A percentile compares a stretch with the other conserved stretches of the same genome.
These are phyloP conservation scores for Dendrolimus houi DNA, from an alignment of 2,888 invertebrate species.

Conservation along the genomic window DNA sequence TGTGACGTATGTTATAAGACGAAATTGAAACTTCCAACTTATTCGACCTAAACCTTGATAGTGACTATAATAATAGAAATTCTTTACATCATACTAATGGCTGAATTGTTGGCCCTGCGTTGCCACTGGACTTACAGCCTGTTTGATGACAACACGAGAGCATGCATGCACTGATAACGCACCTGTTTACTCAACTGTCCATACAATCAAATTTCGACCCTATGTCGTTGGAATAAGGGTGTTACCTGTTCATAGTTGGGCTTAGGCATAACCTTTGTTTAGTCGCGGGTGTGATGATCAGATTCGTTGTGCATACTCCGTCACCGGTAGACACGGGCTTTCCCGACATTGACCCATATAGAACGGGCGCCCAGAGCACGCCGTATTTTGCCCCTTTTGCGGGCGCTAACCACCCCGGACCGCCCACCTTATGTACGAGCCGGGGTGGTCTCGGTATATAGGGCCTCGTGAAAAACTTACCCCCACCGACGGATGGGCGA, in stretches of 20 bases:
- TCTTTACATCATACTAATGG: too few relatives aligned
- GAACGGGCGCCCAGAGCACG: constrained; percentile 75
- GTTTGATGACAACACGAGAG: not conserved
- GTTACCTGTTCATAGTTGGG: constrained; percentile 24
- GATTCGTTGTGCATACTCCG: constrained; percentile 76
- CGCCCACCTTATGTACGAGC: constrained; percentile 74
- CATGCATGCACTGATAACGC: not conserved
- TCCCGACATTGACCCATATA: constrained; percentile 78
- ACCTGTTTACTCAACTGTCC: not conserved
- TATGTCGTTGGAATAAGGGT: constrained; percentile 34
- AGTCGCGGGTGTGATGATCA: constrained; percentile 70
- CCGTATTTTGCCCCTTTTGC: constrained; percentile 77
- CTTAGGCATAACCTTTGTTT: constrained; percentile 55
- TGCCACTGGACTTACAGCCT: too few relatives aligned
- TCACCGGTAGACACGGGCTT: constrained; percentile 77
- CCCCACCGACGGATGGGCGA: constrained; percentile 64
- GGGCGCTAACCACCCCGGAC: constrained; percentile 72
- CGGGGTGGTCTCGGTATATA: constrained; percentile 76
- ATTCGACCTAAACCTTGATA: too few relatives aligned
- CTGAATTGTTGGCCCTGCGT: not conserved
- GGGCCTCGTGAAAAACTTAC: constrained; percentile 76
- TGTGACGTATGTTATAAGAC: too few relatives aligned
- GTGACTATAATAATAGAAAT: too few relatives aligned
- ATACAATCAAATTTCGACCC: constrained; percentile 30
- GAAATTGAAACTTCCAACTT: too few relatives aligned